Conservation (phyloP, 2,113 vertebrate genomes). For the Nycticryphes semicollaris region DNA sequence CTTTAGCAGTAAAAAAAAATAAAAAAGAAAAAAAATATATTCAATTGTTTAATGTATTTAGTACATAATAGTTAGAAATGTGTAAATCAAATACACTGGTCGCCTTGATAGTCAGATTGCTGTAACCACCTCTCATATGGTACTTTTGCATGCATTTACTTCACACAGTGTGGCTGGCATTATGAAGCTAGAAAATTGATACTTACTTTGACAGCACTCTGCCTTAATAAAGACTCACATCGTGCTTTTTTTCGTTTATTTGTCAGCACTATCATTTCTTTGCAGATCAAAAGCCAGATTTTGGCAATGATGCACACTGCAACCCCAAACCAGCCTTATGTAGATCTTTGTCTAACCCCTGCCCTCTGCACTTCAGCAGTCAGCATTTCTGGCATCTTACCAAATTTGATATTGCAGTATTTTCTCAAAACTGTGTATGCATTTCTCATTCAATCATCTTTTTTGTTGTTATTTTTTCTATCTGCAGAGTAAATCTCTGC, state of each 20-base stretch:
- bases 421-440: neutral
- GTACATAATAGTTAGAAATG: neutral
- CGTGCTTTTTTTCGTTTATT: neutral
- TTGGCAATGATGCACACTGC: neutral
- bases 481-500: neutral
- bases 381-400: neutral
- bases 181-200: neutral
- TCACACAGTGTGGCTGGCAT: neutral
- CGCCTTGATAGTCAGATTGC: neutral
- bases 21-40: neutral
- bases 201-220: neutral
- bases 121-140: neutral
- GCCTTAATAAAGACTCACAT: neutral
- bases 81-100: neutral
- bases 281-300: neutral
- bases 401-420: neutral
- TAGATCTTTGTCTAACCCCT: neutral
- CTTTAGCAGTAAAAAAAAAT: neutral
- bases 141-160: neutral
- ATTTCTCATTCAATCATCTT: neutral
- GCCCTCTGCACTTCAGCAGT: neutral
- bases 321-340: neutral
- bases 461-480: neutral
- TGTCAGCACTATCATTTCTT: neutral
- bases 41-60: neutral